Base-by-base conservation (phyloP, 2,113 vertebrate species). In the Condylura cristata region DNA sequence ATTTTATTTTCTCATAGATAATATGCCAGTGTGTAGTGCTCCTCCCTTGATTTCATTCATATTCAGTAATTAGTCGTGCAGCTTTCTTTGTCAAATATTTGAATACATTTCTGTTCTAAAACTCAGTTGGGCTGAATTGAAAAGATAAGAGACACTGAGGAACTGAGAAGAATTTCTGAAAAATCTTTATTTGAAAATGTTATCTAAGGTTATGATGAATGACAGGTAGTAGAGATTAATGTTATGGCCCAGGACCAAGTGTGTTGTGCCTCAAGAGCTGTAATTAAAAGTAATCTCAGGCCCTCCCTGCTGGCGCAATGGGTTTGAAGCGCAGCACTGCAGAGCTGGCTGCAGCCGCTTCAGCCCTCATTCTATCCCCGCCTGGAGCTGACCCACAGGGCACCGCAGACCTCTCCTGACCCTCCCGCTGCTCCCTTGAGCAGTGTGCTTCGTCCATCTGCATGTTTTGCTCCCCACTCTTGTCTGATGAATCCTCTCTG, bases 251-350 rank as follows among this genome's bases (percentile, higher is more conserved):
- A 53, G 10, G 65, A 53, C 12, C 48, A 46, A 46, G 6, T 78
- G 22, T 93, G 46, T 81, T 51, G 6, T 71, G 0, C 41, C 81
- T 34, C 17, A 58, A 0, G 34, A 88, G 48, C 24, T 83, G 1
- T 85, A 39, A 85, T 80, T 86, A 91, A 86, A 80, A 74, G 91
- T 44, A n/a, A n/a, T n/a, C n/a, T n/a, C n/a, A n/a, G n/a, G n/a
- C n/a, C n/a, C n/a, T n/a, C n/a, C n/a, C n/a, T n/a, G n/a, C n/a
- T n/a, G n/a, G n/a, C n/a, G n/a, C n/a, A n/a, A n/a, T n/a, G n/a
- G n/a, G n/a, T n/a, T n/a, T n/a, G n/a, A n/a, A n/a, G n/a, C n/a
- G n/a, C n/a, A n/a, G n/a, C n/a, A n/a, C n/a, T n/a, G n/a, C n/a
- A n/a, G n/a, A n/a, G n/a, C n/a, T n/a, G n/a, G n/a, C n/a, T n/a